A percentile compares a stretch with the other conserved stretches of the same genome.
phyloP scores from a whole-genome alignment of 2,888 invertebrate species.

The Gymnocheta viridis region DNA sequence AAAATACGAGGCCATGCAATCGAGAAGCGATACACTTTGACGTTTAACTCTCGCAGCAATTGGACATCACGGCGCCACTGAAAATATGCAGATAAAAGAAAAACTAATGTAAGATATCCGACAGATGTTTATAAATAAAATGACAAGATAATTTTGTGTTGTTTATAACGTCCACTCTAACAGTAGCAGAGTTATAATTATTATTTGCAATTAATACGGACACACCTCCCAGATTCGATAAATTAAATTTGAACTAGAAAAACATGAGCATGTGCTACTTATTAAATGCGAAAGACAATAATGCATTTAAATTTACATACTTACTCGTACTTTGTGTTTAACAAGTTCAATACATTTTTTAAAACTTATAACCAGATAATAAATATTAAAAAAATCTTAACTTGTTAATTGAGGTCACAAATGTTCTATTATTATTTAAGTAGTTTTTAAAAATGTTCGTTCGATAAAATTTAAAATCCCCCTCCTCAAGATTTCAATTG shows the following conservation, averaged over 20 bases:
- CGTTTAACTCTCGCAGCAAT: constrained; percentile 85
- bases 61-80: constrained; percentile 85
- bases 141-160: constrained; percentile 57
- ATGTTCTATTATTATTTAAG: constrained; percentile 42
- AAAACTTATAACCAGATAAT: constrained; percentile 16
- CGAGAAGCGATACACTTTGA: constrained; percentile 88
- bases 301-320: constrained; percentile 7
- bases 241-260: constrained; percentile 27
- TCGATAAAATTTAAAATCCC: constrained; percentile 5
- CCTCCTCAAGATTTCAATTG: constrained; percentile 30
- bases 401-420: constrained; percentile 67
- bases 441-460: constrained; percentile 31
- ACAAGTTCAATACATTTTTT: constrained; percentile 15
- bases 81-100: constrained; percentile 48
- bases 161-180: constrained; percentile 55
- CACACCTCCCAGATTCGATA: constrained; percentile 41
- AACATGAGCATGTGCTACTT: not conserved
- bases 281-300: not conserved
- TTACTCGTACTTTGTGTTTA: constrained; percentile 5
- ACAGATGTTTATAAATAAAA: not conserved
- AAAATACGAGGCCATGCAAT: constrained; percentile 90
- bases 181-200: constrained; percentile 64
- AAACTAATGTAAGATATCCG: not conserved
- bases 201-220: constrained; percentile 58
- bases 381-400: constrained; percentile 54